These are phyloP conservation scores for Phragmatobia fuliginosa DNA, from an alignment of 2,888 invertebrate species.

Conservation along the genomic window DNA sequence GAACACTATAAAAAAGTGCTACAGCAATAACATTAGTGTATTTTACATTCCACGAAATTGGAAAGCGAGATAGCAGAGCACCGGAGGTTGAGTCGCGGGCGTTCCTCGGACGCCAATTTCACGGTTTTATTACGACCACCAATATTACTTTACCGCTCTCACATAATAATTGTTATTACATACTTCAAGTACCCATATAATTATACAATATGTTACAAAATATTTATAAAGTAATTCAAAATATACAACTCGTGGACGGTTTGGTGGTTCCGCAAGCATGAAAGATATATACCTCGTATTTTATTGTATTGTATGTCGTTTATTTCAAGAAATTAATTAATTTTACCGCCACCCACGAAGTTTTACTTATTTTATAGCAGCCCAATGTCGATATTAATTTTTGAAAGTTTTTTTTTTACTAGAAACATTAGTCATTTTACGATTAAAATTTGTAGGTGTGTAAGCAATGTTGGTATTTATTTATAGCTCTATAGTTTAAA, in stretches of 20 bases:
- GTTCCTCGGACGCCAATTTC: constrained; percentile 56
- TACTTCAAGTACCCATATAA: constrained; percentile 46
- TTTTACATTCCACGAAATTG: constrained; percentile 69
- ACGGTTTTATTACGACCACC: constrained; percentile 58
- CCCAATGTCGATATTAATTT: constrained; percentile 10
- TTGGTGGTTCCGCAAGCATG: constrained; percentile 20
- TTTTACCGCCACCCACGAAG: constrained; percentile 40
- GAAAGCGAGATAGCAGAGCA: constrained; percentile 61
- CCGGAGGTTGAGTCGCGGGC: constrained; percentile 40
- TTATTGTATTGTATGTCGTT: constrained; percentile 2
- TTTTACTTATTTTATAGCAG: constrained; percentile 18
- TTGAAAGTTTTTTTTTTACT: neutral
- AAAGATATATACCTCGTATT: constrained; percentile 11
- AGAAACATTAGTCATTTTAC: neutral
- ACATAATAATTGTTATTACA: constrained; percentile 56
- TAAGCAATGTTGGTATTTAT: neutral
- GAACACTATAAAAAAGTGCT: constrained; percentile 54
- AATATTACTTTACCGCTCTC: constrained; percentile 47
- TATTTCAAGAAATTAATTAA: constrained; percentile 41
- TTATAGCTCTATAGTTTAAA: neutral
- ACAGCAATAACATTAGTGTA: constrained; percentile 43
- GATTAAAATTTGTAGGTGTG: neutral
- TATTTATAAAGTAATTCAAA: constrained; percentile 5
- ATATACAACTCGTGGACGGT: constrained; percentile 1
- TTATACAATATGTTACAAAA: constrained; percentile 46